A percentile compares a stretch with the other conserved stretches of the same genome.
These are phyloP conservation scores for Proteles cristata DNA, from an alignment of 2,113 vertebrate species.

Conservation along the genomic window DNA sequence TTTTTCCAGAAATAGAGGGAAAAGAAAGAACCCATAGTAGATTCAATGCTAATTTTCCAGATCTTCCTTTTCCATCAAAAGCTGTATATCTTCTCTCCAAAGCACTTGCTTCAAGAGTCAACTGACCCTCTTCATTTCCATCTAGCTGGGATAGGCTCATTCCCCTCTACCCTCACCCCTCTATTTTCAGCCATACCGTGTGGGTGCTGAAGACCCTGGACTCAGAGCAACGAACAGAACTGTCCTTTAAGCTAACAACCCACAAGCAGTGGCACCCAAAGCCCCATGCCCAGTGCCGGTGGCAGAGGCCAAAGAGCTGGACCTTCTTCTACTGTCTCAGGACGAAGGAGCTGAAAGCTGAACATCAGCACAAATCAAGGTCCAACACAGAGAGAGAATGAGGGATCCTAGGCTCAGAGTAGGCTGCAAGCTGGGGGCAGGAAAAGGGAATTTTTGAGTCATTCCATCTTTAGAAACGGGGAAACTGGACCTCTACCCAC, in stretches of 20 bases:
- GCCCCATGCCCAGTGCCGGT: neutral
- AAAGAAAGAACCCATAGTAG: constrained; percentile 8
- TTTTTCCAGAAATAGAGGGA: constrained; percentile 48
- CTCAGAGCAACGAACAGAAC: constrained; percentile 67
- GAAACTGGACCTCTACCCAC: neutral
- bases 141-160: neutral
- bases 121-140: neutral
- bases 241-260: constrained; percentile 73
- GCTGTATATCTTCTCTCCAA: neutral
- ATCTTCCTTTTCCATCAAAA: constrained; percentile 43
- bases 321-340: constrained; percentile 78
- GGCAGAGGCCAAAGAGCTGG: constrained; percentile 70
- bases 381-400: neutral
- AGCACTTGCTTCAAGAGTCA: neutral
- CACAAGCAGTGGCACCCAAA: constrained; percentile 64
- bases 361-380: constrained; percentile 68
- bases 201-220: constrained; percentile 51
- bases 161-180: neutral
- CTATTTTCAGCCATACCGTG: constrained; percentile 6
- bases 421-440: neutral
- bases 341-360: constrained; percentile 63
- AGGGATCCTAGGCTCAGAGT: neutral
- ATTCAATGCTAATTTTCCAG: neutral
- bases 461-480: neutral
- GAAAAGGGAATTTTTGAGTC: constrained; percentile 3